phyloP scores from a whole-genome alignment of 2,888 invertebrate genomes.

The Diarsia brunnea region DNA sequence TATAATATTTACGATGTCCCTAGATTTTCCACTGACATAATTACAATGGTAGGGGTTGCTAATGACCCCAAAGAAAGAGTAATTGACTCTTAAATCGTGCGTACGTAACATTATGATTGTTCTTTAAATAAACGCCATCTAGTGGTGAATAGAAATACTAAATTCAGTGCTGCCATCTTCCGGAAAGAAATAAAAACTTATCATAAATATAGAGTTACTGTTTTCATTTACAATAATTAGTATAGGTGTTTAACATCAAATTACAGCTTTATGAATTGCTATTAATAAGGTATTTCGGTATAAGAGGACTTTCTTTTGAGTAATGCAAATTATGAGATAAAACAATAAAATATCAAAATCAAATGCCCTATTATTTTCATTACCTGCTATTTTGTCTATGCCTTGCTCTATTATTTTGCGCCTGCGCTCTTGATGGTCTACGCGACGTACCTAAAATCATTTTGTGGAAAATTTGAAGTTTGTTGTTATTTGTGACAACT shows the following conservation, averaged over 20 bases:
- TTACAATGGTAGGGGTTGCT: background rate
- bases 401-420: slow-evolving; percentile 89
- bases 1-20: background rate
- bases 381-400: slow-evolving; percentile 83
- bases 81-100: background rate
- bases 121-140: slow-evolving; percentile 44
- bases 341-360: slow-evolving; percentile 12
- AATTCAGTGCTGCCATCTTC: slow-evolving; percentile 47
- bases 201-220: slow-evolving; percentile 50
- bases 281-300: background rate
- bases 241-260: background rate
- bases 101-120: background rate
- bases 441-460: slow-evolving; percentile 90
- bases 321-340: background rate
- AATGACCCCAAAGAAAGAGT: background rate
- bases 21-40: background rate
- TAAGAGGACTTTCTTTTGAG: background rate
- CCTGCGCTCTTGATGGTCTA: slow-evolving; percentile 90
- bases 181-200: background rate
- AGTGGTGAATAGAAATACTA: slow-evolving; percentile 22
- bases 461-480: slow-evolving; percentile 91
- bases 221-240: slow-evolving; percentile 25
- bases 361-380: slow-evolving; percentile 60
- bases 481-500: slow-evolving; percentile 90
- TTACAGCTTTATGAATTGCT: background rate